These are phyloP conservation scores for Lynx canadensis DNA, from an alignment of 2,113 vertebrate genomes.

Conservation along the genomic window DNA sequence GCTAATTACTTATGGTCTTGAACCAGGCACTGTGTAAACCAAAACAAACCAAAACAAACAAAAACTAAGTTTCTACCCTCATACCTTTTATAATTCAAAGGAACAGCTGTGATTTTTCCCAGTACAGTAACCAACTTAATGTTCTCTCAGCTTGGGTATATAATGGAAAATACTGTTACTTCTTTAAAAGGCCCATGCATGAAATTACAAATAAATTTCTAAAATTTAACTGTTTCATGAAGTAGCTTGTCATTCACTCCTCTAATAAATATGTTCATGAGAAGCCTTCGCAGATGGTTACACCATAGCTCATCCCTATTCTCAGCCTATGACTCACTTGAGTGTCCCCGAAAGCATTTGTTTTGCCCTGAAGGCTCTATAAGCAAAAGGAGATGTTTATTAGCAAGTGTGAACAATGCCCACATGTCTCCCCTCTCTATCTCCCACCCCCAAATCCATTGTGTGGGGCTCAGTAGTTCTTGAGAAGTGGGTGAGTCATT, in stretches of 20 bases:
- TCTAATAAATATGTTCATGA: background rate
- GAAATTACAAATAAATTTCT: slow-evolving; percentile 13
- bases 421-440: background rate
- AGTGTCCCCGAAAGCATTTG: background rate
- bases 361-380: background rate
- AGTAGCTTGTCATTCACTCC: background rate
- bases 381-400: background rate
- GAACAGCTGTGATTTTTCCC: background rate
- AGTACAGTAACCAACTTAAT: background rate
- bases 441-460: background rate
- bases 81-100: background rate
- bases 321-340: background rate
- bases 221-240: background rate
- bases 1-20: background rate
- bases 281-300: slow-evolving; percentile 14
- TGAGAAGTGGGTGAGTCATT: background rate
- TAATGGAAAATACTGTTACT: background rate
- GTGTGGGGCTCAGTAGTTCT: background rate
- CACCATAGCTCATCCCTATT: background rate
- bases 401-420: background rate
- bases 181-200: background rate
- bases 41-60: background rate
- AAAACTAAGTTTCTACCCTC: background rate
- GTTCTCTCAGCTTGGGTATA: background rate
- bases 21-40: background rate